Percentiles rank a stretch among this genome's conserved stretches.
Conservation (phyloP, 35 echinoderm and acorn worm genomes). For the Amphiura filiformis region DNA sequence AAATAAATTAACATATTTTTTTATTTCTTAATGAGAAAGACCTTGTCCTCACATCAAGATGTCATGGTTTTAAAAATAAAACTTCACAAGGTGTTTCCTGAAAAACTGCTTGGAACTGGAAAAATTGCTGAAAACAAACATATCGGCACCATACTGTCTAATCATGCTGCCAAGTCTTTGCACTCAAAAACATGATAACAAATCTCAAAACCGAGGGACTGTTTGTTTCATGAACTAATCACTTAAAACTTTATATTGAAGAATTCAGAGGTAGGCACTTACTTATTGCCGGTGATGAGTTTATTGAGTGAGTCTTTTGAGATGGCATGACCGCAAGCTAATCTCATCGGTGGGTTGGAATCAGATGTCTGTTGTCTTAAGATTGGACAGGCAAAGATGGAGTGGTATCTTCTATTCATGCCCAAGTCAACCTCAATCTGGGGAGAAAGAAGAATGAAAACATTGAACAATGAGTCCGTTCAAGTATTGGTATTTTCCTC, state of each 20-base stretch:
- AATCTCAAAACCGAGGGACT: background rate
- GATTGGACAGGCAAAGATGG: constrained; percentile 98
- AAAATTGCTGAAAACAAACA: too few relatives aligned
- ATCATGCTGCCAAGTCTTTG: too few relatives aligned
- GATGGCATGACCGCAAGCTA: constrained; percentile 93
- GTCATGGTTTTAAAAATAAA: too few relatives aligned
- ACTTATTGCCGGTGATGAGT: constrained; percentile 94
- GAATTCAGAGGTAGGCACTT: constrained; percentile 15
- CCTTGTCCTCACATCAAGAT: too few relatives aligned
- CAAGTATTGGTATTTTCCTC: too few relatives aligned
- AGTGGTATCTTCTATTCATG: constrained; percentile 74
- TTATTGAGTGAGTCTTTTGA: constrained; percentile 96
- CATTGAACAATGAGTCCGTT: too few relatives aligned
- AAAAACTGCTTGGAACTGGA: too few relatives aligned
- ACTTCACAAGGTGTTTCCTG: background rate
- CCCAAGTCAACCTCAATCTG: constrained; percentile 98
- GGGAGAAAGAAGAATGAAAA: too few relatives aligned
- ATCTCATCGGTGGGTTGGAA: constrained; percentile 86
- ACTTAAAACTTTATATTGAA: background rate
- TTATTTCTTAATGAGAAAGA: too few relatives aligned
- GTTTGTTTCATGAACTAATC: background rate
- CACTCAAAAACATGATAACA: background rate
- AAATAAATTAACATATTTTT: too few relatives aligned
- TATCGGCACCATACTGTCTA: too few relatives aligned
- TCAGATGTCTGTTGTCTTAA: constrained; percentile 87